phyloP scores from a whole-genome alignment of 2,888 invertebrate species.

The Drosophila mulleri region DNA sequence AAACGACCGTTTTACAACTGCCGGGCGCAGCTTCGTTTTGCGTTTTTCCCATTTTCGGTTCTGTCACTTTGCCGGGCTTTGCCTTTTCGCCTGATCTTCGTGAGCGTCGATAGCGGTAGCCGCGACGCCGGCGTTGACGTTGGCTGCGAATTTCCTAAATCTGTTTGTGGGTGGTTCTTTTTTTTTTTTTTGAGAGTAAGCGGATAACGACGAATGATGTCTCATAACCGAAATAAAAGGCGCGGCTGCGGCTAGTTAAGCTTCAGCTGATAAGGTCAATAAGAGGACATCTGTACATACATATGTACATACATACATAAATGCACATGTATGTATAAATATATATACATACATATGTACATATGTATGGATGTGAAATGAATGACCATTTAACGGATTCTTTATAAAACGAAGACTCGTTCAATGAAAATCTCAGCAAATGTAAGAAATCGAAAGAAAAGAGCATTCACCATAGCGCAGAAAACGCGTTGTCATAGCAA shows the following conservation, averaged over 20 bases:
- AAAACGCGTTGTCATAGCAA: slow-evolving; percentile 25
- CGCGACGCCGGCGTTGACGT: slow-evolving; percentile 12
- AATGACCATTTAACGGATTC: not conserved
- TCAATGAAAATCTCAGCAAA: slow-evolving; percentile 12
- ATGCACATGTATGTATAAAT: not conserved
- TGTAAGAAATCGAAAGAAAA: slow-evolving; percentile 3
- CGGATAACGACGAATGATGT: slow-evolving; percentile 6
- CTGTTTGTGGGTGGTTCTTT: slow-evolving; percentile 34
- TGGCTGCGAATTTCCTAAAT: slow-evolving; percentile 16
- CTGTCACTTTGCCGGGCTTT: slow-evolving; percentile 22
- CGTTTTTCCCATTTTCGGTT: slow-evolving; percentile 41
- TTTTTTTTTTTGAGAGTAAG: slow-evolving; percentile 4
- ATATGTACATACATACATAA: too few relatives aligned
- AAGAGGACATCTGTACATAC: too few relatives aligned
- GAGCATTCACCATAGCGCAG: slow-evolving; percentile 13
- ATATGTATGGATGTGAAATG: not conserved
- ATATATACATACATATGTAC: too few relatives aligned
- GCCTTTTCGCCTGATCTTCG: slow-evolving; percentile 47
- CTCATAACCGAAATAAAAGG: not conserved
- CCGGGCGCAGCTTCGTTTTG: slow-evolving; percentile 43
- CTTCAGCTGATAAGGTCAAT: slow-evolving; percentile 25
- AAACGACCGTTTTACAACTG: slow-evolving; percentile 51
- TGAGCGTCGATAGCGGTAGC: slow-evolving; percentile 13
- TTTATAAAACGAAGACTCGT: not conserved
- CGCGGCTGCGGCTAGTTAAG: not conserved